Evolutionary conservation across 2,888 invertebrate species (phyloP).

Genomic region (Phoenoteleia sp.): DNA sequence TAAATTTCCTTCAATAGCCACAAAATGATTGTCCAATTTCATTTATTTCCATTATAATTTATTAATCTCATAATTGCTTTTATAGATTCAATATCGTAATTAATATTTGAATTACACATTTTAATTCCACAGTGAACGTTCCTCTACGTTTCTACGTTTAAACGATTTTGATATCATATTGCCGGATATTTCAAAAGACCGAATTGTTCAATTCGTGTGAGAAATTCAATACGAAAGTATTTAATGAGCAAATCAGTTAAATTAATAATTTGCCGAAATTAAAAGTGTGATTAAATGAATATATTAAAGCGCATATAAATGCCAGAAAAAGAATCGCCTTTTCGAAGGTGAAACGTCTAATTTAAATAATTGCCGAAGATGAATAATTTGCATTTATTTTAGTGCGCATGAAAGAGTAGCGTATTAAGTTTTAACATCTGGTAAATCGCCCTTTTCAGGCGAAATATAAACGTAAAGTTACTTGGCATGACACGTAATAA

Average conservation of each 20-base stretch:
- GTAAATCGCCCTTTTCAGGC: constrained; percentile 59
- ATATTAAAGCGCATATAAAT: constrained; percentile 14
- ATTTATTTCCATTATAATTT: no score
- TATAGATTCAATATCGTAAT: no score
- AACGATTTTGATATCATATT: no score
- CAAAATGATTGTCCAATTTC: no score
- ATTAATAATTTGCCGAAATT: constrained; percentile 15
- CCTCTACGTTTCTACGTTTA: no score
- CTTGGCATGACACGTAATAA: constrained; percentile 50
- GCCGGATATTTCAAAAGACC: no score
- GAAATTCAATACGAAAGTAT: not conserved
- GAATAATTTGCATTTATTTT: constrained; percentile 50
- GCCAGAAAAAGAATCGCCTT: not conserved
- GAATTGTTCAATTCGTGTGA: no score
- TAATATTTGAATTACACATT: no score
- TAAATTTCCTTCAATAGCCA: no score
- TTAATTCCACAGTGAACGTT: no score
- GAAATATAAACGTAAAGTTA: constrained; percentile 58
- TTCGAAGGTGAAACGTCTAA: constrained; percentile 35
- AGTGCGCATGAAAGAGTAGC: constrained; percentile 31
- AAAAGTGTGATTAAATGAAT: not conserved
- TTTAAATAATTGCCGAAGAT: constrained; percentile 57
- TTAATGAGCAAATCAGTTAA: not conserved
- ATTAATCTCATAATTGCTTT: no score
- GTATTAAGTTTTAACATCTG: constrained; percentile 64